Evolutionary conservation across 2,888 invertebrate species (phyloP), one percentile per base, ranked within the genome.

Genomic region (Cephus pygmeus): DNA sequence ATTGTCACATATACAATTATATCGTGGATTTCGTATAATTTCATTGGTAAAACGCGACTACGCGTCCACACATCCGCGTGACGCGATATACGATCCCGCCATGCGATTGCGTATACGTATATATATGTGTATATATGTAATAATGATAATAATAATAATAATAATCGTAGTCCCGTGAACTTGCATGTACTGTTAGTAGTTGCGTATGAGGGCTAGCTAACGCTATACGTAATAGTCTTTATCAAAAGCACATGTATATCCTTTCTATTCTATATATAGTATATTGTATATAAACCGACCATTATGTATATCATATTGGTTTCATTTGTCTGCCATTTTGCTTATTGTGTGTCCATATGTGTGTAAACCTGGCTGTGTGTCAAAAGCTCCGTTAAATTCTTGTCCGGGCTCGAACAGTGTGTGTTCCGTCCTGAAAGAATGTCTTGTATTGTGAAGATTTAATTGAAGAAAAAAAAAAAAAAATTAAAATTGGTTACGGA

Each of bases 191-290:
- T 56, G 69, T 77, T 77, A 71, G 78, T 81, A 78, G 76, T 78
- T 73, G 76, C 75, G 78, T 78, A 78, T 56, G 73, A 84, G 85
- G 85, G 83, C 83, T 85, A 85, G 83, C 85, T 88, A 81, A 88
- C 81, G 81, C 88, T 89, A 88, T 85, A 84, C 86, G 87, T 88
- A 89, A 88, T 89, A 89, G 85, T 88, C 84, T 88, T 90, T 90
- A 90, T 90, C 89, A 90, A 90, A 90, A 90, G 90, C 89, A 90
- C 90, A 89, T 89, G 89, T 89, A 90, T 90, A 89, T 85, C 84
- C 85, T 89, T 86, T 85, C 87, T 88, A 89, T 81, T 88, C 88
- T 89, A 90, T 85, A 80, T 87, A 86, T 81, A 81, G 73, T 77
- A 75, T 77, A 71, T 75, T 81, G 86, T 84, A 85, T 87, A 87